Percentiles rank a stretch among this genome's conserved stretches.
These are phyloP conservation scores for Abramis brama DNA, from an alignment of 2,113 vertebrate species.

Conservation along the genomic window DNA sequence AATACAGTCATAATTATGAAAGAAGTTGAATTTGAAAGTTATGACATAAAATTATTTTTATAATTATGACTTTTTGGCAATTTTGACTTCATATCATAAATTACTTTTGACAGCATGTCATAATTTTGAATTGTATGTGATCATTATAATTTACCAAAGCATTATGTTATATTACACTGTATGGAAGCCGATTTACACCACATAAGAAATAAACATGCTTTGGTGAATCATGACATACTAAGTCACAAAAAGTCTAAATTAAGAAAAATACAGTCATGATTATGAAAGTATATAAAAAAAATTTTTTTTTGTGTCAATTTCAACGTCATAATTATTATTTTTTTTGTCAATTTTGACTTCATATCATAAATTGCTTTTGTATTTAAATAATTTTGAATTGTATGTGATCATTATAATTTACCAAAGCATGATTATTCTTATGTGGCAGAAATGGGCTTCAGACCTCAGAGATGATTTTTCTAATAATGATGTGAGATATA, in stretches of 20 bases:
- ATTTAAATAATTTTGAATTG: too few relatives aligned
- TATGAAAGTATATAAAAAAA: not conserved
- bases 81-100: too few relatives aligned
- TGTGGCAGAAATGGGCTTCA: not conserved
- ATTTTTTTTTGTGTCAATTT: not conserved
- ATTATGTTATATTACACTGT: too few relatives aligned
- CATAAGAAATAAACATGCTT: too few relatives aligned
- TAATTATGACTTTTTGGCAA: too few relatives aligned
- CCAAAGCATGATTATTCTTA: not conserved
- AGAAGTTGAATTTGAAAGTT: not conserved
- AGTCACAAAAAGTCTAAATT: too few relatives aligned
- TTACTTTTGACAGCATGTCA: too few relatives aligned
- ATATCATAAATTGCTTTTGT: not conserved
- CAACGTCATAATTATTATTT: not conserved
- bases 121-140: not conserved
- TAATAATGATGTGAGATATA: not conserved
- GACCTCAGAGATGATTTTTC: conserved; percentile 12
- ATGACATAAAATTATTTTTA: not conserved
- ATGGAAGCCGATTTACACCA: too few relatives aligned
- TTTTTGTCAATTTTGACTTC: not conserved
- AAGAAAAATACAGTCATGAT: too few relatives aligned
- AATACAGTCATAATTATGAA: not conserved
- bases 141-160: not conserved
- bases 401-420: not conserved
- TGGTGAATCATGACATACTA: too few relatives aligned